These are phyloP conservation scores for Rhogogaster chlorosoma DNA, from an alignment of 2,888 invertebrate genomes.

Conservation along the genomic window DNA sequence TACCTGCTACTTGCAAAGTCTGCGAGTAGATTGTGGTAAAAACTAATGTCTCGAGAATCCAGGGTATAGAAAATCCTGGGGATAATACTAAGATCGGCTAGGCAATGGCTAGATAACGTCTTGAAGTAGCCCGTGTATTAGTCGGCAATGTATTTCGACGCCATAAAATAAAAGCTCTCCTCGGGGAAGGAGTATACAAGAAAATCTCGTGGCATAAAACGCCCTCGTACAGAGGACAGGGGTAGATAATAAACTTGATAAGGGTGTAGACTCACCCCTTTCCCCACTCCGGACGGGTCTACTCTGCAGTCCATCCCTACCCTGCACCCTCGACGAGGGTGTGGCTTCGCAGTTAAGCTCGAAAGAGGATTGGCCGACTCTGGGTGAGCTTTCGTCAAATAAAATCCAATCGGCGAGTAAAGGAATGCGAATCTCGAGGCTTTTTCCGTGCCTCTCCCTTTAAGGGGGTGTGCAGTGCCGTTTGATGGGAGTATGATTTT, in stretches of 20 bases:
- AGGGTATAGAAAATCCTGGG: not conserved
- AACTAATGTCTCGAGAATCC: not conserved
- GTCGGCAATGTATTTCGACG: constrained; percentile 51
- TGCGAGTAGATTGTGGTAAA: not conserved
- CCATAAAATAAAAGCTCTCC: constrained; percentile 50
- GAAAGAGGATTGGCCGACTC: constrained; percentile 71
- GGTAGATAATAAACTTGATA: constrained; percentile 77
- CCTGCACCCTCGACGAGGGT: constrained; percentile 64
- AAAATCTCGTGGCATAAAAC: constrained; percentile 69
- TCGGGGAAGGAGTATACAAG: constrained; percentile 63
- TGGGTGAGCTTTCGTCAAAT: constrained; percentile 75
- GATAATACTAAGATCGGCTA: not conserved
- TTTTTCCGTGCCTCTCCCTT: constrained; percentile 68
- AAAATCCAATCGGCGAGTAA: constrained; percentile 77
- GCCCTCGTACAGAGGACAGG: constrained; percentile 62
- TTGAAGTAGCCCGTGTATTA: constrained; percentile 30
- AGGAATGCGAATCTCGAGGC: constrained; percentile 74
- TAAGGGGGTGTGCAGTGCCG: constrained; percentile 71
- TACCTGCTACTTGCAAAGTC: not conserved
- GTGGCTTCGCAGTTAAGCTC: constrained; percentile 68
- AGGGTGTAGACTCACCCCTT: constrained; percentile 73
- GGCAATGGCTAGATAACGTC: constrained; percentile 34
- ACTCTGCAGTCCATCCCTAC: constrained; percentile 60
- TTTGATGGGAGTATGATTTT: constrained; percentile 78
- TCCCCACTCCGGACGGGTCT: constrained; percentile 53